Conservation (phyloP, 2,113 vertebrate genomes). For the Montifringilla adamsi region DNA sequence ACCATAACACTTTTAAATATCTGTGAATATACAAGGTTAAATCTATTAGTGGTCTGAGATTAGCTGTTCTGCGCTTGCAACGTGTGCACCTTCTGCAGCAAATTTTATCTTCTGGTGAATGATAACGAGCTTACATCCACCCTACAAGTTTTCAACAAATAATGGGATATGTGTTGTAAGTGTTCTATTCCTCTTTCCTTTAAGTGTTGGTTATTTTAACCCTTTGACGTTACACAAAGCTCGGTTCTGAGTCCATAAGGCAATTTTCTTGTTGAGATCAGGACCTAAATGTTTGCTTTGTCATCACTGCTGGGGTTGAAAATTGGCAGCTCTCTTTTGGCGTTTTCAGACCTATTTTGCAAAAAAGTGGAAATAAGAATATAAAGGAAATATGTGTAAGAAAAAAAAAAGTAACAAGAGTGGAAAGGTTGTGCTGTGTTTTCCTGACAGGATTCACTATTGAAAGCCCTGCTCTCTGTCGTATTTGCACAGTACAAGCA, state of each 20-base stretch:
- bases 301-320: background rate
- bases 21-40: conserved; percentile 74
- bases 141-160: conserved; percentile 40
- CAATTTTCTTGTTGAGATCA: background rate
- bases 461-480: background rate
- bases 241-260: background rate
- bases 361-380: background rate
- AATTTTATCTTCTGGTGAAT: conserved; percentile 41
- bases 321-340: background rate
- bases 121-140: conserved; percentile 41
- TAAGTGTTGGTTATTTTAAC: conserved; percentile 40
- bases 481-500: background rate
- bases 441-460: background rate
- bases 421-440: background rate
- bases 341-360: background rate
- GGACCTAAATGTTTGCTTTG: background rate
- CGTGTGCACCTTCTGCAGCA: conserved; percentile 52
- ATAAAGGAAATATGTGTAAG: background rate
- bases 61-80: conserved; percentile 49
- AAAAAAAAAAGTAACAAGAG: background rate
- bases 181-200: conserved; percentile 34
- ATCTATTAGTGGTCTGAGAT: conserved; percentile 74
- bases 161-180: conserved; percentile 4
- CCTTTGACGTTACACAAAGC: background rate
- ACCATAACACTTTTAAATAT: conserved; percentile 74